Conservation (phyloP, 2,797 vertebrate genomes). For the Gouania willdenowi region DNA sequence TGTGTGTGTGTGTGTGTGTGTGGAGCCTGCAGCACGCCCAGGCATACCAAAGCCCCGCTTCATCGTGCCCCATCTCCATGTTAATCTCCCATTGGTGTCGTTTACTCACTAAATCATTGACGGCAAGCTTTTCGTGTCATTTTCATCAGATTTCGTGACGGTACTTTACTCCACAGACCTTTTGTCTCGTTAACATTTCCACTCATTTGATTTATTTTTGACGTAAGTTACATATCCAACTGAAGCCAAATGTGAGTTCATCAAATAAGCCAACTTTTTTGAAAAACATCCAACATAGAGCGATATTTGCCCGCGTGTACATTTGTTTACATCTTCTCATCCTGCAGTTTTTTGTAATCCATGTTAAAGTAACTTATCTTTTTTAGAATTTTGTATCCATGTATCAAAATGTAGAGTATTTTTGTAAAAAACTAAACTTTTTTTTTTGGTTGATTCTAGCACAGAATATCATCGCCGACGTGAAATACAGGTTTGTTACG, state of each 20-base stretch:
- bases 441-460: constrained; percentile 59
- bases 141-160: constrained; percentile 42
- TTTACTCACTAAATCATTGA: constrained; percentile 41
- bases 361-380: constrained; percentile 73
- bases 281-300: constrained; percentile 33
- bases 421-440: constrained; percentile 75
- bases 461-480: constrained; percentile 63
- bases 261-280: constrained; percentile 35
- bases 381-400: constrained; percentile 76
- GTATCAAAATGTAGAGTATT: constrained; percentile 78
- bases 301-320: constrained; percentile 36
- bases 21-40: constrained; percentile 45
- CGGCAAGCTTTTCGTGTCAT: constrained; percentile 28
- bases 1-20: no score
- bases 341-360: constrained; percentile 63
- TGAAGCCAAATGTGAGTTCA: constrained; percentile 44
- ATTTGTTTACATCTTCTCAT: constrained; percentile 70
- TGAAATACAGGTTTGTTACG: constrained; percentile 51
- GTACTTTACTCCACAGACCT: constrained; percentile 55
- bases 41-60: constrained; percentile 62
- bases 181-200: constrained; percentile 43
- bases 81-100: constrained; percentile 30
- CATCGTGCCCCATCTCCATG: constrained; percentile 42
- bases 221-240: constrained; percentile 50
- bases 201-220: constrained; percentile 43